phyloP scores from a whole-genome alignment of 92 coral and sea anemone species.

The Ricordea florida region DNA sequence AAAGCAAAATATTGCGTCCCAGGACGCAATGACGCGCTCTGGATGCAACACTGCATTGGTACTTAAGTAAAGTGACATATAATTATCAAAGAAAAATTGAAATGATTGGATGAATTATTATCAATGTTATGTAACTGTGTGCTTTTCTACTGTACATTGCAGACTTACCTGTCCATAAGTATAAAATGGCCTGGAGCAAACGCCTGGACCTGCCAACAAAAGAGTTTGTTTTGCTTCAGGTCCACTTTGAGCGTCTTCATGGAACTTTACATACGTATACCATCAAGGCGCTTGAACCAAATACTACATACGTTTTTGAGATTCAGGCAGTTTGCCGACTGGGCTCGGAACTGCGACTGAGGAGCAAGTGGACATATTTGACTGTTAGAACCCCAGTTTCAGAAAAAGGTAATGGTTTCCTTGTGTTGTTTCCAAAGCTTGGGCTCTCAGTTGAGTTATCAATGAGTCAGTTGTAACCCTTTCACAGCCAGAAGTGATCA shows the following conservation, averaged over 20 bases:
- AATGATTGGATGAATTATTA: no score
- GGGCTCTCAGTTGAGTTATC: no score
- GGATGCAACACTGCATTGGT: no score
- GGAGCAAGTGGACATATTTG: slow-evolving; percentile 39
- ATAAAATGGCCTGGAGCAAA: slow-evolving; percentile 62
- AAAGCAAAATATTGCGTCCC: no score
- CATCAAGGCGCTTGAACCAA: slow-evolving; percentile 37
- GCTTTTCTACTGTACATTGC: not conserved
- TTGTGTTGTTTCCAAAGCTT: no score
- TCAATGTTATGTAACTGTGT: no score
- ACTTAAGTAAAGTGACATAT: no score
- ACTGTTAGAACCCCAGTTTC: slow-evolving; percentile 43
- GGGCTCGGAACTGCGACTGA: slow-evolving; percentile 21
- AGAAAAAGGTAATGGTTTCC: slow-evolving; percentile 9
- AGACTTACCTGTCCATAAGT: slow-evolving; percentile 66
- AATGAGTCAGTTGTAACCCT: no score
- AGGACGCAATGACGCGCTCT: no score
- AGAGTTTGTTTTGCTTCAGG: not conserved
- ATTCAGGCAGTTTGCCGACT: slow-evolving; percentile 58
- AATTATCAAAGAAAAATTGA: no score
- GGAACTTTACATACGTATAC: slow-evolving; percentile 27
- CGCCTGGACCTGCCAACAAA: not conserved
- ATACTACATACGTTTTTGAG: slow-evolving; percentile 56
- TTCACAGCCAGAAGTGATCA: no score
- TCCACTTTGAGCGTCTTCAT: not conserved